These are phyloP conservation scores for Diarsia mendica DNA, from an alignment of 2,888 invertebrate genomes.

Conservation along the genomic window DNA sequence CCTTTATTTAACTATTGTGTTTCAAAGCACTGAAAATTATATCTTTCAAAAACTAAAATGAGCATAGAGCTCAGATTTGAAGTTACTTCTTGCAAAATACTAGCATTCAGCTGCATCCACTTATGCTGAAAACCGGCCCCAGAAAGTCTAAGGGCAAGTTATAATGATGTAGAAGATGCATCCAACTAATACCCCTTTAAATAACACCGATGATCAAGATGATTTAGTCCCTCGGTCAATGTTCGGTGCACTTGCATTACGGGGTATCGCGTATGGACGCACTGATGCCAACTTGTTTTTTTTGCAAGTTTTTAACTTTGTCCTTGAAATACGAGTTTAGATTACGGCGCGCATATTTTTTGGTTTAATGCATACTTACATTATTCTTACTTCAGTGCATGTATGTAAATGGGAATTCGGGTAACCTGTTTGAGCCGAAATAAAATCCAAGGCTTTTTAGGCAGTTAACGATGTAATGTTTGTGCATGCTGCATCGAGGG, in stretches of 20 bases:
- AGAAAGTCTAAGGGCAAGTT: neutral
- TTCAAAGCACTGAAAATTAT: neutral
- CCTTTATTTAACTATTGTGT: neutral
- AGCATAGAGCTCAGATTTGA: neutral
- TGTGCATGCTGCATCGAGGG: conserved; percentile 4
- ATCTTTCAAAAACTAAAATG: neutral
- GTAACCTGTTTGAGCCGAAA: conserved; percentile 54
- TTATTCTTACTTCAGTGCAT: conserved; percentile 56
- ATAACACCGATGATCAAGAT: conserved; percentile 62
- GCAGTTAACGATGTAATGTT: conserved; percentile 17
- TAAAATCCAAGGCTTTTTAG: conserved; percentile 33
- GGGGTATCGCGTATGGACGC: conserved; percentile 80
- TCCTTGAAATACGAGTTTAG: conserved; percentile 90
- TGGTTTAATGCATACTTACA: conserved; percentile 63
- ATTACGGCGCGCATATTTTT: conserved; percentile 82
- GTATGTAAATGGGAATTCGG: conserved; percentile 58
- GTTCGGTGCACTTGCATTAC: conserved; percentile 84
- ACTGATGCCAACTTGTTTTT: conserved; percentile 86
- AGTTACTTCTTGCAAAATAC: neutral
- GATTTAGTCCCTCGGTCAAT: conserved; percentile 61
- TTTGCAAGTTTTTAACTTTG: conserved; percentile 84
- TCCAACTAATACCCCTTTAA: neutral
- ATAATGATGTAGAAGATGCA: neutral
- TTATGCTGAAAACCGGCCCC: neutral
- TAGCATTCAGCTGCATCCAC: neutral